phyloP scores from a whole-genome alignment of 2,888 invertebrate species.

The Sycophila texana region DNA sequence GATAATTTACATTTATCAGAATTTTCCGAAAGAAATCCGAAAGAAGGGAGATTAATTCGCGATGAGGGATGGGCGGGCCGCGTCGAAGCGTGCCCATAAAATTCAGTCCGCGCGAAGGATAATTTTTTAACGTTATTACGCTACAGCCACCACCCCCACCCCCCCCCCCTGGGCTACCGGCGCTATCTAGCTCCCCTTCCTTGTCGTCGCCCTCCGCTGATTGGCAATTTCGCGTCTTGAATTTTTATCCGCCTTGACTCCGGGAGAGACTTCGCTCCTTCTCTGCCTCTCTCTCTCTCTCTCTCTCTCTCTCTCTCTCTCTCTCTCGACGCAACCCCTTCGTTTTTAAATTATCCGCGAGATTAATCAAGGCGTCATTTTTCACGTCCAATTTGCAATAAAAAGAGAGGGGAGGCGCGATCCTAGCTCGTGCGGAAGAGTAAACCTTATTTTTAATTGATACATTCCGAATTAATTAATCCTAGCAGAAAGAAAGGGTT shows the following conservation, averaged over 20 bases:
- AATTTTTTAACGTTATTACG: slow-evolving; percentile 75
- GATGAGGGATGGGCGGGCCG: slow-evolving; percentile 53
- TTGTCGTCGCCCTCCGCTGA: slow-evolving; percentile 67
- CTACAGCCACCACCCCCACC: slow-evolving; percentile 54
- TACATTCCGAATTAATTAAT: slow-evolving; percentile 76
- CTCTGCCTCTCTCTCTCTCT: slow-evolving; percentile 54
- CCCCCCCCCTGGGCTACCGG: neutral
- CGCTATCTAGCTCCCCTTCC: slow-evolving; percentile 43
- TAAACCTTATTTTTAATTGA: slow-evolving; percentile 76
- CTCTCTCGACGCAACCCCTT: slow-evolving; percentile 69
- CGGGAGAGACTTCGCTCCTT: slow-evolving; percentile 56
- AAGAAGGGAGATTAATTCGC: slow-evolving; percentile 52
- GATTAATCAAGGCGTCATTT: slow-evolving; percentile 77
- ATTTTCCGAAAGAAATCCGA: slow-evolving; percentile 24
- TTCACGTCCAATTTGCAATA: slow-evolving; percentile 76
- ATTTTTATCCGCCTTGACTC: slow-evolving; percentile 71
- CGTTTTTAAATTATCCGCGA: slow-evolving; percentile 76
- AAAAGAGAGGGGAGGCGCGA: slow-evolving; percentile 63
- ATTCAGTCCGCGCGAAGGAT: slow-evolving; percentile 69
- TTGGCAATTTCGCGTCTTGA: slow-evolving; percentile 76
- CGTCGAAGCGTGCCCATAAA: slow-evolving; percentile 73
- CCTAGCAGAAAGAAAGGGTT: slow-evolving; percentile 66
- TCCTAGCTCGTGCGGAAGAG: slow-evolving; percentile 67
- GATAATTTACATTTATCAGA: slow-evolving; percentile 49
- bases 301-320: slow-evolving; percentile 54